A percentile compares a stretch with the other conserved stretches of the same genome.
Conservation (phyloP, 1,140 invertebrate genomes). For the Drosophila miranda region DNA sequence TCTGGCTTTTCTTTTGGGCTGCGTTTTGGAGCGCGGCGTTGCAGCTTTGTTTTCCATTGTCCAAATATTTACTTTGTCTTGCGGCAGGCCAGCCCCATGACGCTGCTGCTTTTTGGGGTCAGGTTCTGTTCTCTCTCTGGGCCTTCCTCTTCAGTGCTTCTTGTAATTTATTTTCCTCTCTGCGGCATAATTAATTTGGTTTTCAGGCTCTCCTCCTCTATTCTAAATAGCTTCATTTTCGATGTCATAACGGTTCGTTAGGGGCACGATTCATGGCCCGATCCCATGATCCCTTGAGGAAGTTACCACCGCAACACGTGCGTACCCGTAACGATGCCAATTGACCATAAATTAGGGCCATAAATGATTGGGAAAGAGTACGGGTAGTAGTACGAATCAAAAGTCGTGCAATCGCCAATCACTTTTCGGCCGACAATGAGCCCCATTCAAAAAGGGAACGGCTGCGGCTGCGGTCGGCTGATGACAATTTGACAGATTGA, state of each 20-base stretch:
- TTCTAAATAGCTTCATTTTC: conserved; percentile 76
- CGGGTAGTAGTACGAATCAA: conserved; percentile 42
- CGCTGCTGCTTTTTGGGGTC: conserved; percentile 62
- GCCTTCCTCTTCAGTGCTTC: conserved; percentile 27
- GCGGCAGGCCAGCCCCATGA: conserved; percentile 61
- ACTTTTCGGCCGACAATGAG: conserved; percentile 57
- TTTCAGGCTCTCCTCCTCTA: conserved; percentile 46
- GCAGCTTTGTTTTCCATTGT: conserved; percentile 67
- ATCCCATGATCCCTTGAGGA: conserved; percentile 25
- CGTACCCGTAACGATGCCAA: conserved; percentile 48
- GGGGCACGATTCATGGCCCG: conserved; percentile 7
- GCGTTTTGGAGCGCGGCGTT: conserved; percentile 33
- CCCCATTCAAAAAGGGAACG: no score
- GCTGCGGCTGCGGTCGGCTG: no score
- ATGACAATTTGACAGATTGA: conserved; percentile 78
- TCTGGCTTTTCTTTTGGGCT: conserved; percentile 30
- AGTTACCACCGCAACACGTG: conserved; percentile 44
- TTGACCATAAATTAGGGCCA: conserved; percentile 36
- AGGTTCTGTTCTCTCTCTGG: conserved; percentile 29
- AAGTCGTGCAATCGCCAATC: conserved; percentile 71
- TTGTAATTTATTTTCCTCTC: conserved; percentile 70
- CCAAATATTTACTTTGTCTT: conserved; percentile 74
- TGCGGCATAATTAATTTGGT: conserved; percentile 72
- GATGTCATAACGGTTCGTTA: conserved; percentile 69
- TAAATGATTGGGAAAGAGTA: not conserved